These are phyloP conservation scores for Corynorhinus townsendii DNA, from an alignment of 2,113 vertebrate genomes.

Conservation along the genomic window DNA sequence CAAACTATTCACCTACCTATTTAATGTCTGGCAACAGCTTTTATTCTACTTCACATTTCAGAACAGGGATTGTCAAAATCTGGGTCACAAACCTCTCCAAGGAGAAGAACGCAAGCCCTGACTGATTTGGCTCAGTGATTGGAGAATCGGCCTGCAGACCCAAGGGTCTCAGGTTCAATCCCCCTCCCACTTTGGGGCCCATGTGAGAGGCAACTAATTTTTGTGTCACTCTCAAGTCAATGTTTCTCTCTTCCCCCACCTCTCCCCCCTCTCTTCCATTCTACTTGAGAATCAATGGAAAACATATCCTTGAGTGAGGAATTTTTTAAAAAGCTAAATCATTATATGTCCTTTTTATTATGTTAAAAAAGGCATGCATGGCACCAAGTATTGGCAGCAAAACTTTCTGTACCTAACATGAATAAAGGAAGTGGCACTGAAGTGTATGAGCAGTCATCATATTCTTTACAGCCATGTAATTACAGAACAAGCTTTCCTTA, in stretches of 20 bases:
- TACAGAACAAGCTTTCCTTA: neutral
- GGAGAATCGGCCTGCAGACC: no score
- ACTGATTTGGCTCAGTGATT: no score
- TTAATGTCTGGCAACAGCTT: neutral
- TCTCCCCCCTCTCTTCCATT: no score
- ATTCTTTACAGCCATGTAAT: neutral
- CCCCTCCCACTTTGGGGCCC: no score
- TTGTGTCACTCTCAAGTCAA: no score
- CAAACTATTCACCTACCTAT: neutral
- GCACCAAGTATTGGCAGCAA: neutral
- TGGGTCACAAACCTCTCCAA: neutral
- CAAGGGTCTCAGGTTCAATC: no score
- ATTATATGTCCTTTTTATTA: neutral
- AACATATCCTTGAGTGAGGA: no score
- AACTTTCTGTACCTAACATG: neutral
- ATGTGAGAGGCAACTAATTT: no score
- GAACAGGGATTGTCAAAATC: neutral
- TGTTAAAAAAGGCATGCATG: neutral
- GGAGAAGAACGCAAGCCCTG: no score
- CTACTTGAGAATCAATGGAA: no score
- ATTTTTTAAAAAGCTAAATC: neutral
- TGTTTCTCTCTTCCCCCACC: no score
- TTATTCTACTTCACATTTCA: neutral
- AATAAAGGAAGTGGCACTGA: neutral
- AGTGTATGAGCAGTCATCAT: neutral